Conservation (phyloP, 2,888 invertebrate species). For the Sycophila texana region DNA sequence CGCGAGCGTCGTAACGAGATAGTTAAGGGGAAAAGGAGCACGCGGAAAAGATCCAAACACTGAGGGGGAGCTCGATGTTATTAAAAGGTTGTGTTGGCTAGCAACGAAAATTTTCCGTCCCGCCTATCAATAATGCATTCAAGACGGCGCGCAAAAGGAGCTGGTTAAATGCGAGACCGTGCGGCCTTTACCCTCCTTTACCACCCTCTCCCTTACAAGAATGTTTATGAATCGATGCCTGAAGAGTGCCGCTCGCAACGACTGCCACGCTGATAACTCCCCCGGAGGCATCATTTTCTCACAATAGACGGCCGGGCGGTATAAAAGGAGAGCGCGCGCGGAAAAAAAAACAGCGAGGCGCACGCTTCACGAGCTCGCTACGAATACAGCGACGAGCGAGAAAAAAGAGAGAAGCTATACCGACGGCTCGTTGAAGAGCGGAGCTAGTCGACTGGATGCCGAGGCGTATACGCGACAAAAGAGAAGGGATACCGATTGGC, state of each 20-base stretch:
- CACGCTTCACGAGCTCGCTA: not conserved
- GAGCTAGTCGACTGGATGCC: not conserved
- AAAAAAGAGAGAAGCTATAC: not conserved
- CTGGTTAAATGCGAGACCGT: constrained; percentile 6
- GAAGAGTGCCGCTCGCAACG: not conserved
- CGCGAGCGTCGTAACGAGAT: too few species aligned
- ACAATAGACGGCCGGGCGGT: constrained; percentile 32
- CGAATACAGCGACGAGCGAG: not conserved
- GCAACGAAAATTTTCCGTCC: too few species aligned
- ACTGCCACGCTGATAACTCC: constrained; percentile 33
- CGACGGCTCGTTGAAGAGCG: not conserved
- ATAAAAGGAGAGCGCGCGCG: not conserved
- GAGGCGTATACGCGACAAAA: not conserved
- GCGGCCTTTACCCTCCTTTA: not conserved
- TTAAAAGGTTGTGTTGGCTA: too few species aligned
- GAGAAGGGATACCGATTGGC: constrained; percentile 4
- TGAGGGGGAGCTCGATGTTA: too few species aligned
- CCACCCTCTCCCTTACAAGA: not conserved
- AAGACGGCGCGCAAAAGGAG: not conserved
- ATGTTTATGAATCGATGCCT: constrained; percentile 44
- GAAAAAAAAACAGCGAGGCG: not conserved
- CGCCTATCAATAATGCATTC: constrained; percentile 6
- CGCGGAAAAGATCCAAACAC: too few species aligned
- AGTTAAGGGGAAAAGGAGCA: too few species aligned
- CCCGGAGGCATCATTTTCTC: constrained; percentile 48